phyloP scores from a whole-genome alignment of 2,888 invertebrate genomes.

The Choreutis nemorana region DNA sequence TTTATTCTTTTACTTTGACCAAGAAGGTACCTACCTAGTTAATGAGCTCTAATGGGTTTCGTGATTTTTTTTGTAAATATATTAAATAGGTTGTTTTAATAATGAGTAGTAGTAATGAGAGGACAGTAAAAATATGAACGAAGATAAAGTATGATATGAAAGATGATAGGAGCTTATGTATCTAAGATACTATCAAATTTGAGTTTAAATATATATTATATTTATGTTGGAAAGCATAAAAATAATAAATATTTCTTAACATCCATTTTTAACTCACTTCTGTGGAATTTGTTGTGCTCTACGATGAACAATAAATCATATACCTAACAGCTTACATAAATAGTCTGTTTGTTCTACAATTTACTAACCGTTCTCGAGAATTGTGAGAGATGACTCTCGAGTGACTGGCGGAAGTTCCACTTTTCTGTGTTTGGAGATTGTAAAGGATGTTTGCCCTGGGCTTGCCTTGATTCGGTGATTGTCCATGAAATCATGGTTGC shows the following conservation, averaged over 20 bases:
- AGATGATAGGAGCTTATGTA: no score
- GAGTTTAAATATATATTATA: not conserved
- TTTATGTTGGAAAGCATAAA: not conserved
- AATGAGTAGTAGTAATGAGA: no score
- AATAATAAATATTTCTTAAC: not conserved
- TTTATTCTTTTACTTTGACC: no score
- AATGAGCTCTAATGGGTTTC: no score
- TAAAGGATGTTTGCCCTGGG: slow-evolving; percentile 61
- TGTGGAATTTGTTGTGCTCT: no score
- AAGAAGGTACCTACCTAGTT: no score
- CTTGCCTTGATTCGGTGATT: slow-evolving; percentile 50
- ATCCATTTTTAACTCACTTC: not conserved
- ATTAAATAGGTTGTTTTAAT: no score
- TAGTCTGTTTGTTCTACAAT: not conserved
- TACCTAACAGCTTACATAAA: not conserved
- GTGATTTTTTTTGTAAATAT: no score
- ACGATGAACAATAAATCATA: not conserved
- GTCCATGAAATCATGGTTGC: slow-evolving; percentile 50
- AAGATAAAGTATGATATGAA: no score
- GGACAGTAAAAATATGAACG: no score
- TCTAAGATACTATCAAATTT: not conserved
- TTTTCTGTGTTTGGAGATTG: slow-evolving; percentile 67
- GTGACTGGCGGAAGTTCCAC: slow-evolving; percentile 66
- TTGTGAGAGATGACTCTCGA: slow-evolving; percentile 34
- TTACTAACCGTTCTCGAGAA: slow-evolving; percentile 45